Evolutionary conservation across 2,888 invertebrate genomes (phyloP).

Genomic region (Coenonympha glycerion): DNA sequence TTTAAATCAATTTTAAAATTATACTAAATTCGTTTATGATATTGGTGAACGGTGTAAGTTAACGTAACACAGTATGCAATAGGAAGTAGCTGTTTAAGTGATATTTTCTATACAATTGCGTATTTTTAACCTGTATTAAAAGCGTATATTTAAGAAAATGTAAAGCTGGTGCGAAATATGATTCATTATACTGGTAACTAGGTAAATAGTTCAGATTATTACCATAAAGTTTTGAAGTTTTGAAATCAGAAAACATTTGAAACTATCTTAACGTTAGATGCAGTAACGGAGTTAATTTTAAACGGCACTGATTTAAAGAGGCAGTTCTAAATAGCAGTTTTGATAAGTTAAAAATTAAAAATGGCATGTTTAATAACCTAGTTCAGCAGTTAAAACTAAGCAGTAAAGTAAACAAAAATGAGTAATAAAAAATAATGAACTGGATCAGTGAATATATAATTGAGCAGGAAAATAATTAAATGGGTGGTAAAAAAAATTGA

Average conservation of each 20-base stretch:
- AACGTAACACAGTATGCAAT: background rate
- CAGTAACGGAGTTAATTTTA: background rate
- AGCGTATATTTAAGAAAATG: no score
- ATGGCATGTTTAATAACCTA: no score
- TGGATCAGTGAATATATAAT: no score
- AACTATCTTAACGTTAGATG: background rate
- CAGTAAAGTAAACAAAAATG: no score
- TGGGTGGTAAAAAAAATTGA: no score
- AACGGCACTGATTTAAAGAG: no score
- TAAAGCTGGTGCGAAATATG: background rate
- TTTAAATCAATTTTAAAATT: background rate
- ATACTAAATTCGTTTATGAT: slow-evolving; percentile 2
- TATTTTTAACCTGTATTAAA: no score
- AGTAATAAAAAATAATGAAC: no score
- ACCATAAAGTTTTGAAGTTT: background rate
- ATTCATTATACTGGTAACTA: background rate
- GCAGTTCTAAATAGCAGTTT: no score
- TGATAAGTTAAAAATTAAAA: no score
- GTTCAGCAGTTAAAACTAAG: no score
- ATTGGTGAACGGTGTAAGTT: background rate
- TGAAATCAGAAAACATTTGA: background rate
- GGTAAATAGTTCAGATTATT: background rate
- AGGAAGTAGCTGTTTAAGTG: slow-evolving; percentile 1
- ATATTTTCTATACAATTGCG: background rate
- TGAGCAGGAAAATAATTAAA: no score